Base-by-base conservation (phyloP, 2,888 invertebrate genomes). In the Parnassius smintheus region DNA sequence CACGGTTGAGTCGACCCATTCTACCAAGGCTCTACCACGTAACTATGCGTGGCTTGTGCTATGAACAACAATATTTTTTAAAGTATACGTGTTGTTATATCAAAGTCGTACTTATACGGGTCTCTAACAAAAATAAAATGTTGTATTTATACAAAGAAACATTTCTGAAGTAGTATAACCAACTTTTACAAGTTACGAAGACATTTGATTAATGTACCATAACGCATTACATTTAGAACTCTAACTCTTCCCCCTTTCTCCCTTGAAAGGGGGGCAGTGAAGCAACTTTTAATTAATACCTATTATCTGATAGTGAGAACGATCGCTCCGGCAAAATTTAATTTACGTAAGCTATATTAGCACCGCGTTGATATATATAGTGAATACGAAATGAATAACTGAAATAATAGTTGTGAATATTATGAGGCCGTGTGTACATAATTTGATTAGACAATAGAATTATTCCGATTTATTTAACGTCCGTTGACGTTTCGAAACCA, bases 201-300 rank as follows among this genome's bases (percentile, higher is more conserved):
- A 46, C 55, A 61, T 61, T 61, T 61, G 56, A 61, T 61, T 61
- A 61, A 48, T 8, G 45, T 46, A 53, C 46, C 12, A 44, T 58
- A 58, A 44, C 44, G 42, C 48, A 18, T 44, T 18, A 58, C 59
- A 61, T 59, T 48, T 12, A 49, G 13, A 49, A 49, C 49, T 58
- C 60, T 45, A 60, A 7, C 54, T 10, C 52, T 25, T 50, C 44
- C 52, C 45, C 10, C 42, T 13, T 18, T 49, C 49, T 49, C 13
- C 42, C 12, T 22, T 44, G 63, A 55, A 53, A 65, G 58, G 54
- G 2, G 53, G 42, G 58, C 22, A 18, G 48, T 22, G 50, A 41
- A 44, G 62, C 61, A 58, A 62, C 62, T 60, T 83, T 81, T 82
- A 80, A 83, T 82, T 82, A 82, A 76, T 64, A 69, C 71, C 65